Evolutionary conservation across 2,113 vertebrate species (phyloP), one percentile per base, ranked within the genome.

Genomic region (Siniperca knerii): DNA sequence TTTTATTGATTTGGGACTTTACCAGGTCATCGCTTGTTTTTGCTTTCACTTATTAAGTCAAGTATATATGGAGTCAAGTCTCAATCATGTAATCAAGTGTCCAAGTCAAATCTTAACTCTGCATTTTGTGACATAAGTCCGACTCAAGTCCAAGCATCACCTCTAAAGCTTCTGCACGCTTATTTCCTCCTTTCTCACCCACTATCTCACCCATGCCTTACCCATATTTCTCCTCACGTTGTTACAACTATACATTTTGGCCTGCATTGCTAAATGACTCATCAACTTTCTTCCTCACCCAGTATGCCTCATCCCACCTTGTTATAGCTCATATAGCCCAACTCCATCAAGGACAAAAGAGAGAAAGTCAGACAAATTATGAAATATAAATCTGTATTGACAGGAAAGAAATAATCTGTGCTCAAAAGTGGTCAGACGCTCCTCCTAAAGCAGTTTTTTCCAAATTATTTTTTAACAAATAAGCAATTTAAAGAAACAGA

Each of bases 221-320:
- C 11, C 18, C 15, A 54, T 55, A 55, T 35, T 48, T 79, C 42
- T 33, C 67, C 40, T 77, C 11, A 68, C 35, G 69, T 20, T 78
- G 29, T n/a, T 48, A 77, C 4, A 40, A 29, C 60, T 25, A n/a
- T 58, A 23, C 9, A 33, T 44, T 62, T 76, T 54, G 20, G 37
- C 33, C 16, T 23, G n/a, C 44, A 55, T 15, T 54, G 21, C 7
- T 29, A 57, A 75, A 57, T 57, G 48, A 81, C 65, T 70, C 57
- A 40, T 15, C 35, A 29, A 33, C 46, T 20, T 75, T 75, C n/a
- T 68, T 37, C 1, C 37, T 64, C 8, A 15, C 29, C 33, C 20
- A 21, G 6, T 12, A 13, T 8, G 35, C 21, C 62, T 46, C n/a
- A 42, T 44, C 6, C 4, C 4, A 7, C 40, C 2, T 25, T 35